Percentiles rank a stretch among this genome's conserved stretches.
These are phyloP conservation scores for Marasmarcha lunaedactyla DNA, from an alignment of 2,888 invertebrate genomes.

Conservation along the genomic window DNA sequence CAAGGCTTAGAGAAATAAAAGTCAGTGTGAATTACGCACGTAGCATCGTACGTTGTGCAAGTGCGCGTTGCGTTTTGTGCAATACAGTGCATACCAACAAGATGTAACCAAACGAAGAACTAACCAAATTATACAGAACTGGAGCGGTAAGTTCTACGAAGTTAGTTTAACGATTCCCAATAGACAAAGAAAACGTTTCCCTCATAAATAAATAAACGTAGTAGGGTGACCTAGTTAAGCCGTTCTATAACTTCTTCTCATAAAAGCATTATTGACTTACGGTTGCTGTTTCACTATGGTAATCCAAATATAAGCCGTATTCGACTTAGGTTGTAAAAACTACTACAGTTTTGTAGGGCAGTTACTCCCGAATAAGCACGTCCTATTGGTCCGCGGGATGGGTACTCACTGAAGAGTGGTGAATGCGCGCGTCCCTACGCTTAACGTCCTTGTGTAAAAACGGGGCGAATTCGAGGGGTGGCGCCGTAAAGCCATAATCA, in stretches of 20 bases:
- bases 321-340: no score
- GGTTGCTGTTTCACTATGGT: constrained; percentile 40
- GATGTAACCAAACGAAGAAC: no score
- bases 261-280: constrained; percentile 32
- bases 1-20: no score
- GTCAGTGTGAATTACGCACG: no score
- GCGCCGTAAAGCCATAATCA: constrained; percentile 52
- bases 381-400: constrained; percentile 37
- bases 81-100: no score
- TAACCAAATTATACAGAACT: no score
- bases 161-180: no score
- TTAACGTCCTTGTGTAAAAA: constrained; percentile 58
- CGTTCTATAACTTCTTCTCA: background rate
- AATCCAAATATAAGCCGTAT: no score
- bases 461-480: constrained; percentile 60
- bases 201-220: constrained; percentile 54
- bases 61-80: no score
- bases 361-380: constrained; percentile 22
- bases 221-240: constrained; percentile 56
- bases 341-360: no score
- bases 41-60: no score
- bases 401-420: constrained; percentile 52
- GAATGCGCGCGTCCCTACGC: constrained; percentile 65
- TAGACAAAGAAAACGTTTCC: constrained; percentile 18
- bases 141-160: no score